phyloP scores from a whole-genome alignment of 2,888 invertebrate genomes.

The Ceratothoa steindachneri region DNA sequence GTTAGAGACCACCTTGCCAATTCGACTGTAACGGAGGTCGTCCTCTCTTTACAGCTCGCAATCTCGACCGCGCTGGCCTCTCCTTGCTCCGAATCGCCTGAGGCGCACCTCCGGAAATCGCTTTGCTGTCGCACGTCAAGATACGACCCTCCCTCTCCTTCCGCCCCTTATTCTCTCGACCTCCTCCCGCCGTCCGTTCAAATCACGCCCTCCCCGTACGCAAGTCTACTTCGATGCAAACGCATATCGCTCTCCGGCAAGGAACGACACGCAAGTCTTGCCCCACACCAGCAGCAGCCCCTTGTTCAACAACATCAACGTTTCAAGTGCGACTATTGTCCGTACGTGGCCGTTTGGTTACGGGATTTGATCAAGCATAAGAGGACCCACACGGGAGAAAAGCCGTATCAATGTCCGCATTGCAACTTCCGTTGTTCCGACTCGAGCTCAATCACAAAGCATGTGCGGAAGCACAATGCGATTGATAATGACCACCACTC shows the following conservation, averaged over 20 bases:
- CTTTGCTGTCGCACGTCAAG: background rate
- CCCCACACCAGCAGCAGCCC: background rate
- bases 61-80: background rate
- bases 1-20: too few species aligned
- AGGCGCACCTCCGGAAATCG: background rate
- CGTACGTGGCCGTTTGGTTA: background rate
- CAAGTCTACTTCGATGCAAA: too few species aligned
- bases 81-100: background rate
- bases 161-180: background rate
- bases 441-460: conserved; percentile 36
- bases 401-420: conserved; percentile 36
- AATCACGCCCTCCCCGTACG: background rate
- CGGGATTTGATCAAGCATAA: background rate
- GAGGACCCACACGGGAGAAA: conserved; percentile 36
- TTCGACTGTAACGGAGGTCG: background rate
- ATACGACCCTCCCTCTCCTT: background rate
- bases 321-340: conserved; percentile 2
- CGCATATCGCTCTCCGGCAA: too few species aligned
- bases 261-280: background rate
- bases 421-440: conserved; percentile 38
- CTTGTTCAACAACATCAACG: background rate
- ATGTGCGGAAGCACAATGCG: conserved; percentile 32
- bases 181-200: background rate
- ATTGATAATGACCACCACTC: conserved; percentile 18
- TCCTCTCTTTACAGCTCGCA: background rate